A percentile compares a stretch with the other conserved stretches of the same genome.
Conservation (phyloP, 1,140 invertebrate species). For the Nasonia vitripennis region DNA sequence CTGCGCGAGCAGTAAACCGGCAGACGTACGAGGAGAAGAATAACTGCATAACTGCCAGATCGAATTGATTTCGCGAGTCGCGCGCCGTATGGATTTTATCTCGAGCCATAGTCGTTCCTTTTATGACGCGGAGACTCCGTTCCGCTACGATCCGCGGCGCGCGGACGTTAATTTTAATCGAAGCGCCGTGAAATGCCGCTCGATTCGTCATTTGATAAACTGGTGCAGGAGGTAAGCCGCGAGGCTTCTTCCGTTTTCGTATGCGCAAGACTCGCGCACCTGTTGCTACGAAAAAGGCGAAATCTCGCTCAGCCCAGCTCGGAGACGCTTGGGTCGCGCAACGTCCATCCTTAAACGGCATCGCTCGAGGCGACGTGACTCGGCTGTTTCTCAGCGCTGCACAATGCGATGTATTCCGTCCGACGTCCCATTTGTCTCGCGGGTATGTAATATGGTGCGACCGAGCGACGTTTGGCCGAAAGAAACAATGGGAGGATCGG, state of each 20-base stretch:
- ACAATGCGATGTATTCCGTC: neutral
- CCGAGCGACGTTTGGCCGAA: neutral
- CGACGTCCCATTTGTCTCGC: too few species aligned
- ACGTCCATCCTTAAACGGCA: too few species aligned
- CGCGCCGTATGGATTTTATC: neutral
- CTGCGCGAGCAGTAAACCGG: neutral
- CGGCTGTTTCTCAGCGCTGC: too few species aligned
- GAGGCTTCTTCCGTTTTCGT: too few species aligned
- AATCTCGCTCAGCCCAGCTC: neutral
- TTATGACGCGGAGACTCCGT: neutral
- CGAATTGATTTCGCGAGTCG: conserved; percentile 23
- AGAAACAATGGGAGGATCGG: neutral
- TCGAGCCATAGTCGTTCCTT: neutral
- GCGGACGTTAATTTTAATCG: too few species aligned
- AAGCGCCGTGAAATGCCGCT: too few species aligned
- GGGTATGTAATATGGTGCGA: too few species aligned
- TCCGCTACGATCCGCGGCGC: neutral
- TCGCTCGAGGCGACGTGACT: too few species aligned
- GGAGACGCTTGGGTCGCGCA: too few species aligned
- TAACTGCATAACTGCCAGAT: neutral
- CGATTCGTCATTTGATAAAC: too few species aligned
- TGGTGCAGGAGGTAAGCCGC: too few species aligned
- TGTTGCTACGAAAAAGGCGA: neutral
- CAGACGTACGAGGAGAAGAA: neutral
- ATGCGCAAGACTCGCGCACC: neutral